Evolutionary conservation across 2,113 vertebrate species (phyloP), one percentile per base, ranked within the genome.

Genomic region (Cyphotilapia sp.): DNA sequence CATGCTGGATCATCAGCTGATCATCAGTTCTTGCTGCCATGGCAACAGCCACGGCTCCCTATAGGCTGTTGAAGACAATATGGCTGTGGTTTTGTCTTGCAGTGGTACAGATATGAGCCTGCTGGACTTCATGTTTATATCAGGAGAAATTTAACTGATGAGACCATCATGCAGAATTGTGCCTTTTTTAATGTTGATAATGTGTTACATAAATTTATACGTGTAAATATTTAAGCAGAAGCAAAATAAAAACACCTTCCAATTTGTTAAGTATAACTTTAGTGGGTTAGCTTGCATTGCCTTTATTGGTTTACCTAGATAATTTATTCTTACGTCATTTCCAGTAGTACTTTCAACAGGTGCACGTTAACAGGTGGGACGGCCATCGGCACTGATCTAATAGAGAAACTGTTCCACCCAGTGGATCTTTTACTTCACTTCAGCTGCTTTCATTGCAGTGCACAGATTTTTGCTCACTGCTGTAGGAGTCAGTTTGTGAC

Each of bases 41-140:
- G 83, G 94, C 89, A 95, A 96, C 95, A 91, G 92, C 74, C 83
- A 53, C 31, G 4, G 71, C 85, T 94, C 90, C 88, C 92, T 90
- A 92, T 92, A 91, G 87, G 82, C 59, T 81, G 47, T 76, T 24
- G 38, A n/a, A 56, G 29, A 91, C 74, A 81, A 56, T 61, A 45
- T 63, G 81, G 81, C 51, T 81, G 47, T 7, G 29, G 59, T 80
- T 71, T 85, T 53, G 83, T 87, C 57, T 71, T 40, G 31, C 81
- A 42, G 27, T 24, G 57, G 40, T 88, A 54, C 19, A 57, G 13
- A 82, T 16, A 53, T n/a, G 2, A 38, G 11, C 17, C 19, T 24
- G 9, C 5, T 17, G 29, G 16, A n/a, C 47, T 83, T 82, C 14
- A 80, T 12, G 35, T n/a, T 38, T 19, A 9, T 54, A 40, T 56